These are phyloP conservation scores for Meganola albula DNA, from an alignment of 2,888 invertebrate species.

Conservation along the genomic window DNA sequence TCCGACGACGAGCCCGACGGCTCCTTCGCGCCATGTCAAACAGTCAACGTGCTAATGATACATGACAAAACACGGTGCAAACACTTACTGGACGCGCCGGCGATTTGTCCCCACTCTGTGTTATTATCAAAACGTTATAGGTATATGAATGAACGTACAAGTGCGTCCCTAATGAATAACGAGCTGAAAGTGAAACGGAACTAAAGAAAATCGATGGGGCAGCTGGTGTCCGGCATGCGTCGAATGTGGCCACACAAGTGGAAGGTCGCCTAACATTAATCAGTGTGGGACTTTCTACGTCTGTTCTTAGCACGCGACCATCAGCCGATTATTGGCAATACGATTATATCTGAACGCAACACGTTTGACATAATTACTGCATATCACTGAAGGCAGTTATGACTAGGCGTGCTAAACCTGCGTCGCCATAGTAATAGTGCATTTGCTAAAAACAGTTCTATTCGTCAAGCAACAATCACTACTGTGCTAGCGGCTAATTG, in stretches of 20 bases:
- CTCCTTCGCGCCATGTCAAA: conserved; percentile 61
- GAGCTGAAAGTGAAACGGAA: conserved; percentile 60
- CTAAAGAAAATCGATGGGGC: conserved; percentile 65
- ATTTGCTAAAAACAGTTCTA: conserved; percentile 38
- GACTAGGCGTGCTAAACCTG: conserved; percentile 43
- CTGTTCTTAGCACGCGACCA: conserved; percentile 41
- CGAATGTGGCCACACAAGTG: conserved; percentile 43
- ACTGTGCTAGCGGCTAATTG: conserved; percentile 40
- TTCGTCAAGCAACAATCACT: conserved; percentile 46
- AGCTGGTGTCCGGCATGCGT: conserved; percentile 51
- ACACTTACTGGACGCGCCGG: conserved; percentile 43
- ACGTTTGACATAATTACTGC: no score
- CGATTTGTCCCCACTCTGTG: conserved; percentile 31
- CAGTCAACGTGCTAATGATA: conserved; percentile 57
- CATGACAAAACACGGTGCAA: conserved; percentile 40
- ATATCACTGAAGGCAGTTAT: no score
- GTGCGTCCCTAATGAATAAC: conserved; percentile 45
- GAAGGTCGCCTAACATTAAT: conserved; percentile 59
- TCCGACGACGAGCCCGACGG: conserved; percentile 74
- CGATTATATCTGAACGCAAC: conserved; percentile 18
- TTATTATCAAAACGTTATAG: no score
- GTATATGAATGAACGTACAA: no score
- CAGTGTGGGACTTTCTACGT: conserved; percentile 35
- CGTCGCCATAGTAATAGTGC: conserved; percentile 58
- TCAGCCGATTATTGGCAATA: conserved; percentile 21